phyloP scores from a whole-genome alignment of 2,888 invertebrate species.

The Palloptera scutellata region DNA sequence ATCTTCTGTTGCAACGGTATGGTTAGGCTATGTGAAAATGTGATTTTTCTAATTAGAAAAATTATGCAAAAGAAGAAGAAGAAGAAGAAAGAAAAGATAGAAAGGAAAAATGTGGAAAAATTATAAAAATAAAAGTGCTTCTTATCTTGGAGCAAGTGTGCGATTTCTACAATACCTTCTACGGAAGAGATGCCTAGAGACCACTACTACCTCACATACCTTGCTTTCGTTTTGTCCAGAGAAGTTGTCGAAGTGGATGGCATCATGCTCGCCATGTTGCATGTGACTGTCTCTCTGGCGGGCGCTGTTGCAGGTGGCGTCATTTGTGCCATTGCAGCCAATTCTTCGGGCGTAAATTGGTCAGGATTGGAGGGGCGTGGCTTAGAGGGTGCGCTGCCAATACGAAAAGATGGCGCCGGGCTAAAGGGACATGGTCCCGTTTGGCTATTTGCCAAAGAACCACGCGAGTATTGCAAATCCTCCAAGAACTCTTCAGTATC shows the following conservation, averaged over 20 bases:
- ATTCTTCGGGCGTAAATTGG: constrained; percentile 61
- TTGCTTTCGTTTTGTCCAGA: constrained; percentile 48
- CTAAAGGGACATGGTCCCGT: constrained; percentile 46
- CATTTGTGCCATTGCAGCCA: constrained; percentile 57
- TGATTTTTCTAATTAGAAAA: constrained; percentile 53
- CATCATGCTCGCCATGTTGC: constrained; percentile 40
- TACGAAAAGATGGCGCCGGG: constrained; percentile 69
- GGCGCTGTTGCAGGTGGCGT: constrained; percentile 67
- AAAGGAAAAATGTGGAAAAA: background rate
- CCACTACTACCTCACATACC: constrained; percentile 38
- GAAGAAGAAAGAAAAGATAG: constrained; percentile 6
- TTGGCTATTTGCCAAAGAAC: constrained; percentile 50
- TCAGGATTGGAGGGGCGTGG: constrained; percentile 58
- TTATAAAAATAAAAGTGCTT: no score
- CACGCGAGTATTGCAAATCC: constrained; percentile 59
- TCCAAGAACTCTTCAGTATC: constrained; percentile 69
- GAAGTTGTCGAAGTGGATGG: constrained; percentile 44
- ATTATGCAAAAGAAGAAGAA: constrained; percentile 22
- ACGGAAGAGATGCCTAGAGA: no score
- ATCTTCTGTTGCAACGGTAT: constrained; percentile 22
- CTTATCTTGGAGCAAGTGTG: no score
- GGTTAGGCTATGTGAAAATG: constrained; percentile 52
- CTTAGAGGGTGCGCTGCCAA: constrained; percentile 66
- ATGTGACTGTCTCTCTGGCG: constrained; percentile 49
- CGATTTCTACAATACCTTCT: no score